These are phyloP conservation scores for Verasper variegatus DNA, from an alignment of 2,113 vertebrate species.

Conservation along the genomic window DNA sequence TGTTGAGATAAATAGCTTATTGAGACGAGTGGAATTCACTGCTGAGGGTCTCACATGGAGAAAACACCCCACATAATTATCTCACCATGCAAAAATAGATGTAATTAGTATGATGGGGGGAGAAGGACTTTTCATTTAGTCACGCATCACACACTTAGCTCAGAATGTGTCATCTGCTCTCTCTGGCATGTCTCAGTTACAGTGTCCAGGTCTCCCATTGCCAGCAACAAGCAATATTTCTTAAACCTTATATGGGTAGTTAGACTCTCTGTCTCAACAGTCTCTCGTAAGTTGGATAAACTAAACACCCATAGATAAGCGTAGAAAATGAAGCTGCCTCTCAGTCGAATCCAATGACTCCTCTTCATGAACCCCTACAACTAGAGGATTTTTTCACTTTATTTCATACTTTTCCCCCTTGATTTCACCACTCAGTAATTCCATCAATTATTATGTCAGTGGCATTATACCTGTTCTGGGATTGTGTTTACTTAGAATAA, in stretches of 20 bases:
- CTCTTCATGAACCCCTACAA: no score
- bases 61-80: slow-evolving; percentile 40
- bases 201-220: slow-evolving; percentile 21
- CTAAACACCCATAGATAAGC: neutral
- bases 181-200: slow-evolving; percentile 35
- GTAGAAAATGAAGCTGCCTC: no score
- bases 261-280: neutral
- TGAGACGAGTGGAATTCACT: slow-evolving; percentile 16
- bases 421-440: no score
- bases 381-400: no score
- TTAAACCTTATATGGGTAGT: slow-evolving; percentile 23
- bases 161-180: slow-evolving; percentile 29
- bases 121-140: slow-evolving; percentile 37
- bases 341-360: no score
- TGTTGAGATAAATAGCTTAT: slow-evolving; percentile 29
- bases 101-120: slow-evolving; percentile 29
- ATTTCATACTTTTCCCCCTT: no score
- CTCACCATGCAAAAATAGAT: slow-evolving; percentile 34
- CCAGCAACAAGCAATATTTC: slow-evolving; percentile 35
- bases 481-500: no score
- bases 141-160: slow-evolving; percentile 30
- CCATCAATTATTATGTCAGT: no score
- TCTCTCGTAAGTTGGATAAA: neutral
- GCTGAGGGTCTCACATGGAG: slow-evolving; percentile 14
- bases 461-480: no score